Evolutionary conservation across 2,797 vertebrate genomes (phyloP).

Genomic region (Vipera ursinii): DNA sequence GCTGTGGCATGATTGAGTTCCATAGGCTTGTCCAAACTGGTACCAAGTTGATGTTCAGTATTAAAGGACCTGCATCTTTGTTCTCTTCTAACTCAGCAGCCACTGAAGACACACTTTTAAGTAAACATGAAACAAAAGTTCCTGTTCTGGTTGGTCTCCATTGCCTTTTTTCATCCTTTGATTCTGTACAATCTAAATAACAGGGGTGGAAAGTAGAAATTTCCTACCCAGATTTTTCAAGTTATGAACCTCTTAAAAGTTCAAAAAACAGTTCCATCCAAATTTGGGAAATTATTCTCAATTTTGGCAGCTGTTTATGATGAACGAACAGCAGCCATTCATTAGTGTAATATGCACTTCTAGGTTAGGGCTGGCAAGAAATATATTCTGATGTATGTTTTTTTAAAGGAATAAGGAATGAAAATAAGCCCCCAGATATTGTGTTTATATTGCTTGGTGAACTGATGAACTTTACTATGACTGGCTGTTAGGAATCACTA

Average conservation of each 20-base stretch:
- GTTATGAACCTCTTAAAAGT: slow-evolving; percentile 48
- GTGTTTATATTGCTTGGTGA: slow-evolving; percentile 65
- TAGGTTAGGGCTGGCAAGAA: slow-evolving; percentile 57
- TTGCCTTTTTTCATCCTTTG: background rate
- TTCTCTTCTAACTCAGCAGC: background rate
- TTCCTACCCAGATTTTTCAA: slow-evolving; percentile 56
- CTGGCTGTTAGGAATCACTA: slow-evolving; percentile 60
- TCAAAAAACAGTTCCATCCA: slow-evolving; percentile 52
- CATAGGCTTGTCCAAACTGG: background rate
- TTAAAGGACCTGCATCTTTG: background rate
- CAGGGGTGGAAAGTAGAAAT: slow-evolving; percentile 15
- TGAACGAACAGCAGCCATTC: slow-evolving; percentile 63
- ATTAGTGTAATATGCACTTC: slow-evolving; percentile 62
- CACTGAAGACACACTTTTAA: background rate
- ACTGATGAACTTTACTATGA: slow-evolving; percentile 53
- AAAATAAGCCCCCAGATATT: slow-evolving; percentile 56
- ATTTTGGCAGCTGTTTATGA: slow-evolving; percentile 62
- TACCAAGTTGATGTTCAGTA: background rate
- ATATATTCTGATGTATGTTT: slow-evolving; percentile 52
- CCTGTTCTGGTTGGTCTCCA: background rate
- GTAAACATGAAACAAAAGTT: background rate
- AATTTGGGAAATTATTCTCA: slow-evolving; percentile 63
- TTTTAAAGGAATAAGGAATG: slow-evolving; percentile 45
- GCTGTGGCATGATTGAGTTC: background rate
- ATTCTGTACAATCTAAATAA: background rate